Evolutionary conservation across 2,797 vertebrate species (phyloP), one percentile per base, ranked within the genome.

Genomic region (Tiaroga cobitis): DNA sequence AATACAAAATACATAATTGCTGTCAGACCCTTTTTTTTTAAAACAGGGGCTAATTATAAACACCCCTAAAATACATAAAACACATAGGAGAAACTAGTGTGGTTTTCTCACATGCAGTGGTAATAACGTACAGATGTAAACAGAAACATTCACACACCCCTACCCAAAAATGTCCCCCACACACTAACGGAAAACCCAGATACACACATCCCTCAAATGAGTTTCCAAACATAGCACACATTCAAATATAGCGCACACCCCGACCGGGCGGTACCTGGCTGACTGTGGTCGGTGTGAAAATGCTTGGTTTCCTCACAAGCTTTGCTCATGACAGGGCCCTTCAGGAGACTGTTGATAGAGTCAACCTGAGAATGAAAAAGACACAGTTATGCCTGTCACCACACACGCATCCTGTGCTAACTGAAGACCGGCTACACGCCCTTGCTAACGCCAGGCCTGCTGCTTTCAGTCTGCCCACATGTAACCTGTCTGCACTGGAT

Each of bases 231-330:
- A 70, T 76, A 74, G 72, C 43, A 73, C 7, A 19, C 15, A 59
- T 15, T 63, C 59, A 86, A 32, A 76, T 32, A 85, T 5, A 79
- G 51, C 56, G 26, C 63, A 41, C 32, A 29, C 26, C 29, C 68
- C n/a, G 21, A 7, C 2, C 46, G 73, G 86, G 85, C 77, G 9
- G 8, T 94, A 99, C 98, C 98, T 96, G 97, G 97, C 87, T 97
- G 94, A 92, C 93, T 96, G 94, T 97, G 97, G 91, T 99, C 97
- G 87, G 97, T 97, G 89, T 98, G 96, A 92, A 99, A 99, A 94
- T 99, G 96, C 93, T 95, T 97, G 90, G 97, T 99, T 93, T 98
- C 97, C 88, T 99, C 98, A 24, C 98, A 98, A 82, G 97, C 97
- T 91, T 97, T 97, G 86, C 92, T 95, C 97, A 99, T 98, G 90